These are phyloP conservation scores for Eupeodes corollae DNA, from an alignment of 1,140 invertebrate genomes.

Conservation along the genomic window DNA sequence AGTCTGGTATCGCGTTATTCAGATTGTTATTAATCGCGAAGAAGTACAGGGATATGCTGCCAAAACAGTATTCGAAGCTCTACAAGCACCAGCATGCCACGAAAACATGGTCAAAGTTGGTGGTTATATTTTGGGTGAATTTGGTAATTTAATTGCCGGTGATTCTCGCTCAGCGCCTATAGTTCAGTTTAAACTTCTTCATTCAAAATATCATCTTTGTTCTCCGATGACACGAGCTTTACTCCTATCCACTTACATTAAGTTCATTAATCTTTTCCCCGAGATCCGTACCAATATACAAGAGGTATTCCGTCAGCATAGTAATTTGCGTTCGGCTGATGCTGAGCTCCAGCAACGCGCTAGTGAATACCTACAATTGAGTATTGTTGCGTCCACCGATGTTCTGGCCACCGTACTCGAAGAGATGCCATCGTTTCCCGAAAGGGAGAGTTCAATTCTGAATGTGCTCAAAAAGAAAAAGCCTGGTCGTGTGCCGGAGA, in stretches of 20 bases:
- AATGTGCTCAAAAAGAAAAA: constrained; percentile 98
- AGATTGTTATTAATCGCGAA: constrained; percentile 98
- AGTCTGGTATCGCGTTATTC: constrained; percentile 99
- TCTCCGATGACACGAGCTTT: constrained; percentile 91
- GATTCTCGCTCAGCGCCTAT: constrained; percentile 92
- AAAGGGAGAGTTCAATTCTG: constrained; percentile 94
- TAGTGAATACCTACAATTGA: constrained; percentile 94
- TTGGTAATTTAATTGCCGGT: constrained; percentile 98
- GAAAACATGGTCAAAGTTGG: constrained; percentile 99
- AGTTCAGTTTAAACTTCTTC: constrained; percentile 92
- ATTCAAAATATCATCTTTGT: constrained; percentile 98
- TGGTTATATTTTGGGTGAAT: constrained; percentile 98
- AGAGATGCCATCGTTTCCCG: constrained; percentile 99
- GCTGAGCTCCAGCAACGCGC: constrained; percentile 97
- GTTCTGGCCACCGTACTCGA: constrained; percentile 96
- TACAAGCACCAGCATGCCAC: constrained; percentile 97
- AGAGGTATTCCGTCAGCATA: constrained; percentile 91
- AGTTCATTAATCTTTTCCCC: constrained; percentile 98
- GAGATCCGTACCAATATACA: constrained; percentile 96
- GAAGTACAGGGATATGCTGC: constrained; percentile 99
- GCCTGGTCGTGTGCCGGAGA: constrained; percentile 77
- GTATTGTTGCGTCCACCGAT: constrained; percentile 91
- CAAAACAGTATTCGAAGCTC: constrained; percentile 98
- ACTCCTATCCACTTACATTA: constrained; percentile 95
- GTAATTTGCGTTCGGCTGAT: constrained; percentile 92